phyloP scores from a whole-genome alignment of 1,140 invertebrate genomes.

The Cryptotermes secundus region DNA sequence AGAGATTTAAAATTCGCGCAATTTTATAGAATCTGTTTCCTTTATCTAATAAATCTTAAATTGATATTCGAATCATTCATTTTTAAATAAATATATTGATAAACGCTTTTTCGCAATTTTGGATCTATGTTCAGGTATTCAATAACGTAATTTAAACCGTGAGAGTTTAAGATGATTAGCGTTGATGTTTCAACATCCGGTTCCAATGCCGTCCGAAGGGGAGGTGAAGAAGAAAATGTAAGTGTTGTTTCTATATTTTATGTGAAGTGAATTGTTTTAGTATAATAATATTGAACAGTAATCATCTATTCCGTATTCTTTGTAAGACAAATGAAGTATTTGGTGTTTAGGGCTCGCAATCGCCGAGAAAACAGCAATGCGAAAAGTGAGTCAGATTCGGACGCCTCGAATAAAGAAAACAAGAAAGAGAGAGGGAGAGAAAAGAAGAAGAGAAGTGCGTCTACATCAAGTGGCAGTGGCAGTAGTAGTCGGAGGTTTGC shows the following conservation, averaged over 20 bases:
- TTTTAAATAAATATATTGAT: too few relatives aligned
- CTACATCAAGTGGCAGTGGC: conserved; percentile 72
- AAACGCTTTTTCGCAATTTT: too few relatives aligned
- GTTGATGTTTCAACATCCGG: not conserved
- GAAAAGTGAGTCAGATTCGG: conserved; percentile 53
- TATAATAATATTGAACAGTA: not conserved
- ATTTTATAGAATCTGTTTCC: too few relatives aligned
- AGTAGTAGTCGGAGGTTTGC: conserved; percentile 67
- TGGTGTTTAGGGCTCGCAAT: conserved; percentile 58
- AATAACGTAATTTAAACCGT: not conserved
- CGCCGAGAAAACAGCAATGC: conserved; percentile 53
- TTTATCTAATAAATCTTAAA: too few relatives aligned
- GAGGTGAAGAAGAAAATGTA: conserved; percentile 21
- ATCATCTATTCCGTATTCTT: not conserved
- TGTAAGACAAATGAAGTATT: not conserved
- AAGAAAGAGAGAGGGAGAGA: conserved; percentile 63
- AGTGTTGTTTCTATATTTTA: not conserved
- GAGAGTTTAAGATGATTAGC: not conserved
- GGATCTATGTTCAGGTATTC: too few relatives aligned
- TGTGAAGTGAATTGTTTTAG: not conserved
- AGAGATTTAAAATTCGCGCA: too few relatives aligned
- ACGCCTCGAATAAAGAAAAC: conserved; percentile 66
- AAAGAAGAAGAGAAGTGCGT: conserved; percentile 64
- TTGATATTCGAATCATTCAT: too few relatives aligned
- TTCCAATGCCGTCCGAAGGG: not conserved